phyloP scores from a whole-genome alignment of 1,140 invertebrate genomes.

The Drosophila murphyi region DNA sequence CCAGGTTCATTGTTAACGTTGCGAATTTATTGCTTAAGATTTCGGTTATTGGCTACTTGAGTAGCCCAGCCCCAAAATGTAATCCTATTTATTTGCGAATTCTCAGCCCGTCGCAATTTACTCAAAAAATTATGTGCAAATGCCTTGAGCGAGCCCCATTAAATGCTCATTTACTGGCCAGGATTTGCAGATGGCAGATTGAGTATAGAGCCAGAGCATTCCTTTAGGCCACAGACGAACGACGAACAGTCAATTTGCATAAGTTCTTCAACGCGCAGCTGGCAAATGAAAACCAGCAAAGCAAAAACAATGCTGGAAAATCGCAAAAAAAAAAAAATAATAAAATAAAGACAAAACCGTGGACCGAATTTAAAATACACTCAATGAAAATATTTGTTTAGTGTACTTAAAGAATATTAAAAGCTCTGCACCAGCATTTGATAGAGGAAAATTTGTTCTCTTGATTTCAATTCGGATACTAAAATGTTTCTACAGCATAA shows the following conservation, averaged over 20 bases:
- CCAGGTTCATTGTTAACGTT: conserved; percentile 25
- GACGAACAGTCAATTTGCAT: conserved; percentile 60
- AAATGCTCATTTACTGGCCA: conserved; percentile 47
- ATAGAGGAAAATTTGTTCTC: background rate
- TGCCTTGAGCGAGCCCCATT: conserved; percentile 59
- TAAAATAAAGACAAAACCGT: background rate
- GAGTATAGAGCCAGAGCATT: background rate
- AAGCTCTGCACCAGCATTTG: background rate
- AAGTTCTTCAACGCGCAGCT: conserved; percentile 55
- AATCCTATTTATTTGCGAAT: conserved; percentile 38
- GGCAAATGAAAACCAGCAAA: conserved; percentile 21
- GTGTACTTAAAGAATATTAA: background rate
- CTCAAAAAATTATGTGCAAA: conserved; percentile 47
- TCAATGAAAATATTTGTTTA: background rate
- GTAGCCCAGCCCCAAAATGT: conserved; percentile 2
- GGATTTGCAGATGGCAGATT: background rate
- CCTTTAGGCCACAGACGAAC: conserved; percentile 38
- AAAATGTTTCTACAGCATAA: conserved; percentile 5
- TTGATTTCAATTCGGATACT: conserved; percentile 5
- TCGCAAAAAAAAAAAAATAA: background rate
- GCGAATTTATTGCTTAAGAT: conserved; percentile 53
- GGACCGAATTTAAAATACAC: conserved; percentile 15
- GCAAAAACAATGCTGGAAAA: conserved; percentile 22
- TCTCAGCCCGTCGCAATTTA: conserved; percentile 33
- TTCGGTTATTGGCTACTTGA: conserved; percentile 44